Conservation (phyloP, 2,888 invertebrate species). For the Electrophaes corylata region DNA sequence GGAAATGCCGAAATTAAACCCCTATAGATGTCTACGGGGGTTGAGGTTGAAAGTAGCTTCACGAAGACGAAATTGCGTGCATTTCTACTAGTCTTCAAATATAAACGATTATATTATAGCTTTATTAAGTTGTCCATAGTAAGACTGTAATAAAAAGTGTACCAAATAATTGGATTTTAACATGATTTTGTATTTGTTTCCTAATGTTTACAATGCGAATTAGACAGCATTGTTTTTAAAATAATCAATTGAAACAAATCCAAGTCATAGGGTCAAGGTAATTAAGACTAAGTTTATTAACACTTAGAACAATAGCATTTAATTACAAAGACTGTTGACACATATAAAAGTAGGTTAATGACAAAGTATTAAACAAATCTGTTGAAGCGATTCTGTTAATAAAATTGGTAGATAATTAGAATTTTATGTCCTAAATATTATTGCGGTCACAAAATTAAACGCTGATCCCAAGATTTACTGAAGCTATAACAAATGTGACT, state of each 20-base stretch:
- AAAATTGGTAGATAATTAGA: conserved; percentile 8
- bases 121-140: too few relatives aligned
- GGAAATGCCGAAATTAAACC: too few relatives aligned
- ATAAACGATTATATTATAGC: too few relatives aligned
- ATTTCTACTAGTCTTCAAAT: too few relatives aligned
- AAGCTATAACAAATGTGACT: conserved; percentile 2
- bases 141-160: too few relatives aligned
- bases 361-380: conserved; percentile 21
- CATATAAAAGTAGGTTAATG: conserved; percentile 56
- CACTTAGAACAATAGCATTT: conserved; percentile 41
- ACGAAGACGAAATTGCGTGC: too few relatives aligned
- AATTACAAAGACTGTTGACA: conserved; percentile 39
- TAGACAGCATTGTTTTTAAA: neutral
- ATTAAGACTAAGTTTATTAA: conserved; percentile 58
- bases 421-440: conserved; percentile 15
- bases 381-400: neutral
- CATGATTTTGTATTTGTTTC: too few relatives aligned
- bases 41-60: too few relatives aligned
- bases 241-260: conserved; percentile 9
- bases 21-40: too few relatives aligned
- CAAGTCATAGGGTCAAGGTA: conserved; percentile 31
- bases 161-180: too few relatives aligned
- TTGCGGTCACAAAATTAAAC: conserved; percentile 1
- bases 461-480: conserved; percentile 5
- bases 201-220: neutral